Percentiles rank a stretch among this genome's conserved stretches.
These are phyloP conservation scores for Cerastis rubricosa DNA, from an alignment of 2,888 invertebrate genomes.

Conservation along the genomic window DNA sequence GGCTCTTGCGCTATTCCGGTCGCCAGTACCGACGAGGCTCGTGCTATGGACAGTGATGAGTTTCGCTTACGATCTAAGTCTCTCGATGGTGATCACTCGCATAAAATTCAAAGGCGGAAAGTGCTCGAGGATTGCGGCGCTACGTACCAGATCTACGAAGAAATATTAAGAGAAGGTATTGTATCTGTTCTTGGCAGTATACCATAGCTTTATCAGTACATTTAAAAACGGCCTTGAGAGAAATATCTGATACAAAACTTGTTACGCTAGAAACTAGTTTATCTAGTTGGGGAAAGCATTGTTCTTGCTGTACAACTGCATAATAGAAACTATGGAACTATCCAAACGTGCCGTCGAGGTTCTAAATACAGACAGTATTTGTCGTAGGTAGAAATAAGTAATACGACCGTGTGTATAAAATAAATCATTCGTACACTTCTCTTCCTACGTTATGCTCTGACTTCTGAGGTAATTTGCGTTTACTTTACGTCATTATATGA, in stretches of 20 bases:
- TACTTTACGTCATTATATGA: constrained; percentile 35
- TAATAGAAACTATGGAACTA: constrained; percentile 10
- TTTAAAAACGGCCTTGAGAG: not conserved
- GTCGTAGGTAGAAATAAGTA: constrained; percentile 31
- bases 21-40: constrained; percentile 86
- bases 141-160: constrained; percentile 95
- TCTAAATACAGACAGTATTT: constrained; percentile 48
- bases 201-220: constrained; percentile 9
- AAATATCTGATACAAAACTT: constrained; percentile 10
- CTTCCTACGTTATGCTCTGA: constrained; percentile 59
- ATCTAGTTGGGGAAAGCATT: not conserved
- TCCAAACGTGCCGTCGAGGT: not conserved
- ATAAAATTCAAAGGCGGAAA: constrained; percentile 80
- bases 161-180: constrained; percentile 92
- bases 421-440: constrained; percentile 65
- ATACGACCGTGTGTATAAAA: constrained; percentile 54
- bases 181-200: constrained; percentile 26
- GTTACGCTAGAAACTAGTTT: constrained; percentile 3
- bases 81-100: constrained; percentile 91
- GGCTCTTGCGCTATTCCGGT: constrained; percentile 85
- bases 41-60: constrained; percentile 90
- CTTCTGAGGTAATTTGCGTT: constrained; percentile 57
- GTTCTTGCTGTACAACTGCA: constrained; percentile 11
- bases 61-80: constrained; percentile 95
- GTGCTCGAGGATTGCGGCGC: constrained; percentile 94